phyloP scores from a whole-genome alignment of 2,888 invertebrate genomes.

The Leucozona laternaria region DNA sequence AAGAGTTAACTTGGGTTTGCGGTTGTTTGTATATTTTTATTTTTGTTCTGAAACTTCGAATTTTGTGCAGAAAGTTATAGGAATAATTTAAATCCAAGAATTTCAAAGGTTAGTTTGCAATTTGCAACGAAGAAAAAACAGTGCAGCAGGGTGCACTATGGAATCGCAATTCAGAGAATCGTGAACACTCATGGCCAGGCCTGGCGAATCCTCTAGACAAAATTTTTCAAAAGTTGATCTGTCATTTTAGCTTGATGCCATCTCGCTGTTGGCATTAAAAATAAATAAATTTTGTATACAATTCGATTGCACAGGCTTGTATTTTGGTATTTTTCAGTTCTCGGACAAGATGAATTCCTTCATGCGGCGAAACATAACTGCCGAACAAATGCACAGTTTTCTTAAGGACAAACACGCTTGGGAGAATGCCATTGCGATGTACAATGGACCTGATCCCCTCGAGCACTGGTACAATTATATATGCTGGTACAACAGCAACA shows the following conservation, averaged over 20 bases:
- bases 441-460: slow-evolving; percentile 94
- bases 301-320: slow-evolving; percentile 14
- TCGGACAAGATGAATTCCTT: slow-evolving; percentile 77
- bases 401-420: slow-evolving; percentile 86
- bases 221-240: slow-evolving; percentile 50
- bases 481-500: slow-evolving; percentile 95
- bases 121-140: neutral
- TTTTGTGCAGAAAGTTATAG: slow-evolving; percentile 11
- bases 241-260: slow-evolving; percentile 38
- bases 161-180: slow-evolving; percentile 17
- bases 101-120: slow-evolving; percentile 63
- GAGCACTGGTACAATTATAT: slow-evolving; percentile 96
- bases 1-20: slow-evolving; percentile 55
- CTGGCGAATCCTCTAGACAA: slow-evolving; percentile 25
- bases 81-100: slow-evolving; percentile 26
- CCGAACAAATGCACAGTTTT: slow-evolving; percentile 82
- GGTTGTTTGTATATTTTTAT: slow-evolving; percentile 72
- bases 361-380: slow-evolving; percentile 76
- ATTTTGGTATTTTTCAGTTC: slow-evolving; percentile 48
- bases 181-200: slow-evolving; percentile 53
- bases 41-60: slow-evolving; percentile 57
- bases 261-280: slow-evolving; percentile 29
- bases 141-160: neutral
- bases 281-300: slow-evolving; percentile 46
- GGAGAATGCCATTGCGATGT: slow-evolving; percentile 92